phyloP scores from a whole-genome alignment of 2,113 vertebrate species.

The Spea multiplicata region DNA sequence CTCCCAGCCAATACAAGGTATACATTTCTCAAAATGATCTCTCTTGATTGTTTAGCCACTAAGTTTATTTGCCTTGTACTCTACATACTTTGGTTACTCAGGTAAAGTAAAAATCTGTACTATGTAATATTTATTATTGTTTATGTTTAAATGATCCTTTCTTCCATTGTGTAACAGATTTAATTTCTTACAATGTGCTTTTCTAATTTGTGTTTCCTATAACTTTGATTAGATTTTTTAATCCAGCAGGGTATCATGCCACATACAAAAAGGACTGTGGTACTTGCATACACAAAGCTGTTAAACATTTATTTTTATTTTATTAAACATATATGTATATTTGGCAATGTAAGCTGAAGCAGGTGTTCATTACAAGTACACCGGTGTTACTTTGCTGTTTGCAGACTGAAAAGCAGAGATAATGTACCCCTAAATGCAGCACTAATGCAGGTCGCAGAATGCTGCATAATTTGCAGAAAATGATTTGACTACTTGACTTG shows the following conservation, averaged over 20 bases:
- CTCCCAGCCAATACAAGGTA: slow-evolving; percentile 49
- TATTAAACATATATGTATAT: background rate
- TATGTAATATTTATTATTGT: slow-evolving; percentile 42
- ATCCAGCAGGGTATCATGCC: slow-evolving; percentile 28
- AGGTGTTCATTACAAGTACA: background rate
- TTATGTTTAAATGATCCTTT: slow-evolving; percentile 51
- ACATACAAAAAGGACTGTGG: background rate
- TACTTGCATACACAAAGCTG: slow-evolving; percentile 3
- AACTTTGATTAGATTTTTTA: slow-evolving; percentile 44
- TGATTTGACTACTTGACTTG: slow-evolving; percentile 20
- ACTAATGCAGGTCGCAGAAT: background rate
- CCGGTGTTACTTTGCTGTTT: background rate
- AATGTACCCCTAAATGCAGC: slow-evolving; percentile 1
- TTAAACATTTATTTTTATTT: background rate
- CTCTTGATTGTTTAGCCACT: slow-evolving; percentile 41
- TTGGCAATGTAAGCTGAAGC: background rate
- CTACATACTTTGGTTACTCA: slow-evolving; percentile 66
- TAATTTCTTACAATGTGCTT: slow-evolving; percentile 48
- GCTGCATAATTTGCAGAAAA: slow-evolving; percentile 4
- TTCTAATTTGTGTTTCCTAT: slow-evolving; percentile 49
- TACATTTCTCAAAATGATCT: slow-evolving; percentile 53
- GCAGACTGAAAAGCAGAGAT: background rate
- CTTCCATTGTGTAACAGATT: slow-evolving; percentile 51
- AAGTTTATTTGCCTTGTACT: slow-evolving; percentile 59
- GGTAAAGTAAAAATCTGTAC: slow-evolving; percentile 54